These are phyloP conservation scores for Alligator sinensis DNA, from an alignment of 2,113 vertebrate genomes.

Conservation along the genomic window DNA sequence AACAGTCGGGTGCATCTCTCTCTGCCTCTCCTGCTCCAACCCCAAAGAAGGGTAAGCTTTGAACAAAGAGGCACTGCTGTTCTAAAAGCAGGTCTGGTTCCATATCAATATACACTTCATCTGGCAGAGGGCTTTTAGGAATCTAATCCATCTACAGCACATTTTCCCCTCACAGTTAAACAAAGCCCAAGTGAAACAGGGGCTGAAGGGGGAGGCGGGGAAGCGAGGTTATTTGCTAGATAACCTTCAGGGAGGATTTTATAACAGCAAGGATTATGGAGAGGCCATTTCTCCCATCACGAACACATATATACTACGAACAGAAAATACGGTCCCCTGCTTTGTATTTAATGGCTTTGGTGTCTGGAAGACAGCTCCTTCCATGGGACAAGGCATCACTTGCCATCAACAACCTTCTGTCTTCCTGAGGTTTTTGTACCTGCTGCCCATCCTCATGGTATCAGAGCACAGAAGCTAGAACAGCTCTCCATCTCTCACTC, in stretches of 20 bases:
- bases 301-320: not conserved
- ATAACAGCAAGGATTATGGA: too few species aligned
- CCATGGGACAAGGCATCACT: not conserved
- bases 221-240: not conserved
- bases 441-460: not conserved
- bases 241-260: not conserved
- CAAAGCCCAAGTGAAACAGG: not conserved
- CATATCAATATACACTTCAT: not conserved
- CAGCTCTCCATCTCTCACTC: not conserved
- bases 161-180: too few species aligned
- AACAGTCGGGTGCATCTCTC: fast-evolving
- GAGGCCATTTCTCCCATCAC: not conserved
- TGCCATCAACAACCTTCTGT: not conserved
- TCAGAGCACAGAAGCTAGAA: not conserved
- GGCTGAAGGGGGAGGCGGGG: not conserved
- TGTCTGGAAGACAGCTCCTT: not conserved
- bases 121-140: not conserved
- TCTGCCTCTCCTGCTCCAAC: not conserved
- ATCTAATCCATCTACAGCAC: not conserved
- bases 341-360: not conserved
- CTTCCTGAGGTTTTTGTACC: not conserved
- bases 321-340: not conserved
- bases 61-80: fast-evolving
- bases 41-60: not conserved
- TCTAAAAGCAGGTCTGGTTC: not conserved